phyloP scores from a whole-genome alignment of 2,113 vertebrate genomes.

The Tamias sibiricus region DNA sequence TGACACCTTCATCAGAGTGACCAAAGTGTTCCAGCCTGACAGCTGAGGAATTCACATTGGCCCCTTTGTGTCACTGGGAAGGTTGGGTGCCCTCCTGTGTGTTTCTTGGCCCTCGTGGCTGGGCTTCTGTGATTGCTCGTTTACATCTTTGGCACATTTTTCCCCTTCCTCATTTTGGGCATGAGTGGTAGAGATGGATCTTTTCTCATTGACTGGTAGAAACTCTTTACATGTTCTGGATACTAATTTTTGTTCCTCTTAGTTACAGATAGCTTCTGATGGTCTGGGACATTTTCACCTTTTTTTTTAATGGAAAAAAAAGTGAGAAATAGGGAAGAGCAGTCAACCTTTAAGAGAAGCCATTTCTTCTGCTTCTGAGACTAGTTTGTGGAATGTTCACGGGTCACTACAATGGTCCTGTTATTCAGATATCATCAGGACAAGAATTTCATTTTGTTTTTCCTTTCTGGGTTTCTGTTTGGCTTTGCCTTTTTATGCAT shows the following conservation, averaged over 20 bases:
- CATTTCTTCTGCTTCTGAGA: not conserved
- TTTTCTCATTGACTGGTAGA: not conserved
- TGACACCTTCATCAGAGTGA: not conserved
- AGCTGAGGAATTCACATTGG: not conserved
- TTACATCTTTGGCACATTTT: not conserved
- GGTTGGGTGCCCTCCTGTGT: not conserved
- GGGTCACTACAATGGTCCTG: rapidly evolving
- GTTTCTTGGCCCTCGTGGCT: too few relatives aligned
- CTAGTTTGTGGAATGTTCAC: rapidly evolving
- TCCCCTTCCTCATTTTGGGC: not conserved
- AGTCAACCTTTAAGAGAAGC: not conserved
- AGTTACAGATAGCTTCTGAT: not conserved
- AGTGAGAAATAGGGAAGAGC: not conserved
- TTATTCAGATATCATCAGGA: too few relatives aligned
- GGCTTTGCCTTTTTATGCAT: not conserved
- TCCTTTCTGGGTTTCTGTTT: not conserved
- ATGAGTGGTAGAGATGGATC: not conserved
- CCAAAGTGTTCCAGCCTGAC: not conserved
- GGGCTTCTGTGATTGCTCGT: not conserved
- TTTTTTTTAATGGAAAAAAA: not conserved
- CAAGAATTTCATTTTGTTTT: not conserved
- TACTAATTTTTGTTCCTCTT: not conserved
- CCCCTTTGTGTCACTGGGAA: not conserved
- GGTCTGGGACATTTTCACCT: not conserved
- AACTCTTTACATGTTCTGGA: not conserved